Conservation (phyloP, 1,140 invertebrate genomes). For the Eubasilissa regina region DNA sequence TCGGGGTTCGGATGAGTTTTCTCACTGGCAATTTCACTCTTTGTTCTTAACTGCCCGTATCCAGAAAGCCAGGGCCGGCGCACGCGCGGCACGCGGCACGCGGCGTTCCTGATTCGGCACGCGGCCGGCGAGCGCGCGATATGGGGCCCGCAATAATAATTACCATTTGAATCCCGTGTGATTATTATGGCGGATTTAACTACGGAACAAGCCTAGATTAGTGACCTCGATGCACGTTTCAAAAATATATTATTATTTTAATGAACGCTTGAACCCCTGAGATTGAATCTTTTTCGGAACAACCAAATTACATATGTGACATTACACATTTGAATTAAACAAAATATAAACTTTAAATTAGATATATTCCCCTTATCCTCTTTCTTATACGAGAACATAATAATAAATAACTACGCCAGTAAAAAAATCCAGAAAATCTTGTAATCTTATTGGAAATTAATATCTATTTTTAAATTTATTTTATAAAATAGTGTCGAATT, state of each 20-base stretch:
- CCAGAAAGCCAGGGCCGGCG: constrained; percentile 47
- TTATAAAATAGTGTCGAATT: no score
- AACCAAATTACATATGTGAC: no score
- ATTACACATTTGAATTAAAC: no score
- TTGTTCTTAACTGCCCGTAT: constrained; percentile 59
- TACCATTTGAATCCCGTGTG: constrained; percentile 53
- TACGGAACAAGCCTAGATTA: constrained; percentile 37
- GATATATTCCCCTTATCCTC: no score
- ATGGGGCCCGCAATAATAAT: constrained; percentile 55
- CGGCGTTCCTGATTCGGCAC: constrained; percentile 53
- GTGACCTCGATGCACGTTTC: constrained; percentile 40
- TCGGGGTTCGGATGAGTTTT: constrained; percentile 38
- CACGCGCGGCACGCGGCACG: constrained; percentile 47
- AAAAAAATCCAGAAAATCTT: no score
- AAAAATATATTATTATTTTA: constrained; percentile 39
- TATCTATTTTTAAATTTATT: no score
- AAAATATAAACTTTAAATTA: no score
- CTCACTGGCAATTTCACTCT: constrained; percentile 59
- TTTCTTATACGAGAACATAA: no score
- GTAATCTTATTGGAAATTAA: no score
- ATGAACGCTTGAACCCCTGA: constrained; percentile 13
- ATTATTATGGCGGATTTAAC: constrained; percentile 50
- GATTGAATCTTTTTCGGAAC: constrained; percentile 5
- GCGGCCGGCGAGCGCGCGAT: constrained; percentile 41
- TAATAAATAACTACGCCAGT: no score